These are phyloP conservation scores for Darwinula stevensoni DNA, from an alignment of 2,888 invertebrate genomes.

Conservation along the genomic window DNA sequence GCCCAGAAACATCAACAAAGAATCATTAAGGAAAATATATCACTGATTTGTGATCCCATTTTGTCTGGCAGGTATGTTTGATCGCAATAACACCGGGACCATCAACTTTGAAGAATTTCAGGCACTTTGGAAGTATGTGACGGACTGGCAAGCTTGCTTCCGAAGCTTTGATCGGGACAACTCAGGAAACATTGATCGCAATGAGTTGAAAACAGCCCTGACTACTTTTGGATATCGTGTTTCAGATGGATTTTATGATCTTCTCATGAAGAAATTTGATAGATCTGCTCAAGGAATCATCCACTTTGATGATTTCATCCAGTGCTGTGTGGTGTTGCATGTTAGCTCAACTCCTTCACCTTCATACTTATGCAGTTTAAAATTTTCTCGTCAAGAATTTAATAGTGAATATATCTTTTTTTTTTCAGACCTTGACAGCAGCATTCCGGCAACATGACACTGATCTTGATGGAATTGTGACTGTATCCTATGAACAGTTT, in stretches of 20 bases:
- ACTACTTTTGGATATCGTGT: conserved; percentile 65
- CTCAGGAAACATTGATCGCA: conserved; percentile 54
- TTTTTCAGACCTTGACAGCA: conserved; percentile 49
- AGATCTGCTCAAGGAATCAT: conserved; percentile 65
- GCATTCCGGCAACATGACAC: conserved; percentile 66
- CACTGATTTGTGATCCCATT: too few species aligned
- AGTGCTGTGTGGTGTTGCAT: conserved; percentile 71
- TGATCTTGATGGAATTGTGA: conserved; percentile 78
- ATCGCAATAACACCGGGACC: conserved; percentile 55
- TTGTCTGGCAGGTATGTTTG: conserved; percentile 70
- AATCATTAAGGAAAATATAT: too few species aligned
- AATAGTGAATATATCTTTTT: conserved; percentile 6
- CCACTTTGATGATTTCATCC: conserved; percentile 93
- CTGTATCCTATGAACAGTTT: conserved; percentile 84
- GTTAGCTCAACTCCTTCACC: too few species aligned
- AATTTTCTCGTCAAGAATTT: conserved; percentile 3
- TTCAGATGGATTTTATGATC: conserved; percentile 44
- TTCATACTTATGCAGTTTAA: too few species aligned
- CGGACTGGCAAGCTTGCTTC: conserved; percentile 92
- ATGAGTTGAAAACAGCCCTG: conserved; percentile 67
- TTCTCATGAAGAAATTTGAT: conserved; percentile 74
- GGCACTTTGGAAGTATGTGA: conserved; percentile 87
- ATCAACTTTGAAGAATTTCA: conserved; percentile 87
- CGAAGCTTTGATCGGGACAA: conserved; percentile 29
- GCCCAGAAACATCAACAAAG: too few species aligned